These are phyloP conservation scores for Todus mexicanus DNA, from an alignment of 2,797 vertebrate species.

Conservation along the genomic window DNA sequence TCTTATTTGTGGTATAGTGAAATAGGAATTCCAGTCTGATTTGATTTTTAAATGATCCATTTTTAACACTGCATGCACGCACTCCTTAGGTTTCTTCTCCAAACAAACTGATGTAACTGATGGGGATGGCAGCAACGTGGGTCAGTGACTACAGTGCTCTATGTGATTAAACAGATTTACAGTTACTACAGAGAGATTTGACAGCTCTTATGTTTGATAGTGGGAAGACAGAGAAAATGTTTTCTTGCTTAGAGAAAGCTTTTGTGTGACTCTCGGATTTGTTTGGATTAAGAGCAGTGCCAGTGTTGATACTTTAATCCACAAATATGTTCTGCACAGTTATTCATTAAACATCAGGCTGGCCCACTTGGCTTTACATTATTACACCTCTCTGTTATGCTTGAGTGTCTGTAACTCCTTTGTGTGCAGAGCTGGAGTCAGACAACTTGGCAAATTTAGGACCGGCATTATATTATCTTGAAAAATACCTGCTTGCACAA, in stretches of 20 bases:
- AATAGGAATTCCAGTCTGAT: not conserved
- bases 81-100: not conserved
- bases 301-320: not conserved
- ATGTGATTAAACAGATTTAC: not conserved
- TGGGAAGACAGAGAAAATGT: not conserved
- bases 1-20: not conserved
- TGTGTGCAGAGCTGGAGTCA: not conserved
- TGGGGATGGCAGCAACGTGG: not conserved
- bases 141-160: not conserved
- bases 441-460: not conserved
- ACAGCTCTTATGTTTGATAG: not conserved
- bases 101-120: no score
- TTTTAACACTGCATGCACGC: not conserved
- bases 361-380: not conserved
- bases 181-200: not conserved
- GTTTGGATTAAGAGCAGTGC: not conserved
- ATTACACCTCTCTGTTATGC: not conserved
- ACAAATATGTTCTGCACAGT: not conserved
- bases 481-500: not conserved
- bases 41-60: not conserved
- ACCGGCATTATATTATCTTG: not conserved
- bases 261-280: not conserved
- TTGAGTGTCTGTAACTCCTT: not conserved
- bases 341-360: not conserved
- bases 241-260: not conserved